Percentiles rank a stretch among this genome's conserved stretches.
Conservation (phyloP, 2,797 vertebrate species). For the Thripadectes ignobilis region DNA sequence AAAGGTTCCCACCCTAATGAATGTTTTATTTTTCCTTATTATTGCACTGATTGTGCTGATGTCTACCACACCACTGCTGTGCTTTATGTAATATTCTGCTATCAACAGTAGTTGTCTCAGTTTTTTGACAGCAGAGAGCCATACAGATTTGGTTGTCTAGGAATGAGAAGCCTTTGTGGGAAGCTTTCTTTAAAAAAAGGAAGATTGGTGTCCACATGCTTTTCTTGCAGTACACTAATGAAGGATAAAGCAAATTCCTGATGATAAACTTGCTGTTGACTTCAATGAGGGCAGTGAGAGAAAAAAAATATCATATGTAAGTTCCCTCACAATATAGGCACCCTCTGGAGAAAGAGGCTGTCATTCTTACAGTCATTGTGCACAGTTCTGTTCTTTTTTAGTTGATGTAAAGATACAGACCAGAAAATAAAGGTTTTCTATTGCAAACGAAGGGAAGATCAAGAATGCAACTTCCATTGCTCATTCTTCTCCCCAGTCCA, state of each 20-base stretch:
- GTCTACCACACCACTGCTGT: neutral
- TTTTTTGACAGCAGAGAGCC: neutral
- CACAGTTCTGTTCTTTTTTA: neutral
- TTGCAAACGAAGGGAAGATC: neutral
- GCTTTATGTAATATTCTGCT: neutral
- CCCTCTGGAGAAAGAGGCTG: neutral
- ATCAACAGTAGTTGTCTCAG: neutral
- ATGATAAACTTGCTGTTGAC: neutral
- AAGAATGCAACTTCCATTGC: neutral
- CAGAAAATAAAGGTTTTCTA: neutral
- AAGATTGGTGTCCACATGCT: neutral
- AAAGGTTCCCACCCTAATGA: neutral
- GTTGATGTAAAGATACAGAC: neutral
- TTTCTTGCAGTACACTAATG: neutral
- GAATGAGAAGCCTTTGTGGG: neutral
- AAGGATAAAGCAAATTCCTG: neutral
- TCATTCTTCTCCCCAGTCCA: neutral
- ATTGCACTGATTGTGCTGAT: neutral
- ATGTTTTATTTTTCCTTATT: neutral
- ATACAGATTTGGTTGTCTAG: neutral
- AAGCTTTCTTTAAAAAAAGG: neutral
- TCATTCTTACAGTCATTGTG: neutral
- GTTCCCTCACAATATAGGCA: neutral
- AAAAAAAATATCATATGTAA: neutral
- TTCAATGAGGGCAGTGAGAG: neutral